phyloP scores from a whole-genome alignment of 2,888 invertebrate genomes.

The Cheilosia vulpina region DNA sequence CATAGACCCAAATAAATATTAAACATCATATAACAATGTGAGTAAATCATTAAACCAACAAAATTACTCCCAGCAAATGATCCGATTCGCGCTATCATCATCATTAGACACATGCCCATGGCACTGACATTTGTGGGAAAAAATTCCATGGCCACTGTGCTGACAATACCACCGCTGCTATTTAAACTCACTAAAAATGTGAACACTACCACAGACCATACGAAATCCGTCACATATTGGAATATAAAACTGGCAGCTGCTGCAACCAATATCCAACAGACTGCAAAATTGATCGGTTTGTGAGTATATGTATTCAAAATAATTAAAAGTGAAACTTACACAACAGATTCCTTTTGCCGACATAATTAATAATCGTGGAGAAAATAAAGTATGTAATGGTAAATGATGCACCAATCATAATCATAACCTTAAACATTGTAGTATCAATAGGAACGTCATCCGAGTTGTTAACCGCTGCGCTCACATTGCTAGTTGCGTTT shows the following conservation, averaged over 20 bases:
- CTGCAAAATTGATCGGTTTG: conserved; percentile 11
- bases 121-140: conserved; percentile 84
- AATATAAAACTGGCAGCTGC: conserved; percentile 3
- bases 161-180: conserved; percentile 84
- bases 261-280: conserved; percentile 14
- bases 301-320: background rate
- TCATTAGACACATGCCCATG: conserved; percentile 76
- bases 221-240: background rate
- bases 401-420: conserved; percentile 35
- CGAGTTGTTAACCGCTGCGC: background rate
- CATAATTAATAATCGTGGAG: conserved; percentile 7
- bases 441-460: conserved; percentile 14
- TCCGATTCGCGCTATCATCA: conserved; percentile 76
- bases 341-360: background rate
- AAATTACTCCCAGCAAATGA: conserved; percentile 75
- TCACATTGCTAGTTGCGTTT: background rate
- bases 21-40: conserved; percentile 64
- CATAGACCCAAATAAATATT: conserved; percentile 26
- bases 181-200: conserved; percentile 84
- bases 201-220: conserved; percentile 18
- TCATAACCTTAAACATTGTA: conserved; percentile 29
- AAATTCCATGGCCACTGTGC: conserved; percentile 84
- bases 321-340: background rate
- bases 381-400: conserved; percentile 23
- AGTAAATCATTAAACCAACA: conserved; percentile 67